phyloP scores from a whole-genome alignment of 2,888 invertebrate species.

The Cancer borealis region DNA sequence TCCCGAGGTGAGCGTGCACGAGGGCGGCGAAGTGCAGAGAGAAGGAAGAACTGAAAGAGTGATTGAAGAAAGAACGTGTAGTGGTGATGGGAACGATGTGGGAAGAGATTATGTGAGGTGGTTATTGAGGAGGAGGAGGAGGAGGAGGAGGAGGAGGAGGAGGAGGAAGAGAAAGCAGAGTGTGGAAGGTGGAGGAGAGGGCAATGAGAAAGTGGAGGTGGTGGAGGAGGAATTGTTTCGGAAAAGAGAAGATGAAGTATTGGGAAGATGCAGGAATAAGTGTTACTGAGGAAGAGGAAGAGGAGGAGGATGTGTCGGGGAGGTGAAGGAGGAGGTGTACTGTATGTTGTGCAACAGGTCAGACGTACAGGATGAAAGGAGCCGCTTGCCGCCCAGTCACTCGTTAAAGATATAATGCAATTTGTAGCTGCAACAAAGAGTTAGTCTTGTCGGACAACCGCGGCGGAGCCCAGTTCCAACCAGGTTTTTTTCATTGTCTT shows the following conservation, averaged over 20 bases:
- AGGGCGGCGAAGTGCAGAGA: neutral
- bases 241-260: neutral
- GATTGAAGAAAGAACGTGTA: neutral
- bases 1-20: neutral
- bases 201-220: neutral
- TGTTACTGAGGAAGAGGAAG: neutral
- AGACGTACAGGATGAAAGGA: constrained; percentile 48
- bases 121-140: neutral
- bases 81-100: neutral
- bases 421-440: constrained; percentile 50
- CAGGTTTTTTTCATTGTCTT: neutral
- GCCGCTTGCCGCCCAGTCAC: constrained; percentile 52
- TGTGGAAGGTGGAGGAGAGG: neutral
- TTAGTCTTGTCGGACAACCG: constrained; percentile 50
- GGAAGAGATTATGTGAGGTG: neutral
- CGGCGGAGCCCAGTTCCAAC: neutral
- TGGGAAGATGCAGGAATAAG: neutral
- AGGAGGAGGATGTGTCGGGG: constrained; percentile 33
- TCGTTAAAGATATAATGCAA: constrained; percentile 50
- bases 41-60: constrained; percentile 22
- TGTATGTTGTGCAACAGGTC: constrained; percentile 42
- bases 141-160: neutral
- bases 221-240: neutral
- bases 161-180: neutral
- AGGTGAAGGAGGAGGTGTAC: neutral